Evolutionary conservation across 2,113 vertebrate genomes (phyloP).

Genomic region (Bungarus multicinctus): DNA sequence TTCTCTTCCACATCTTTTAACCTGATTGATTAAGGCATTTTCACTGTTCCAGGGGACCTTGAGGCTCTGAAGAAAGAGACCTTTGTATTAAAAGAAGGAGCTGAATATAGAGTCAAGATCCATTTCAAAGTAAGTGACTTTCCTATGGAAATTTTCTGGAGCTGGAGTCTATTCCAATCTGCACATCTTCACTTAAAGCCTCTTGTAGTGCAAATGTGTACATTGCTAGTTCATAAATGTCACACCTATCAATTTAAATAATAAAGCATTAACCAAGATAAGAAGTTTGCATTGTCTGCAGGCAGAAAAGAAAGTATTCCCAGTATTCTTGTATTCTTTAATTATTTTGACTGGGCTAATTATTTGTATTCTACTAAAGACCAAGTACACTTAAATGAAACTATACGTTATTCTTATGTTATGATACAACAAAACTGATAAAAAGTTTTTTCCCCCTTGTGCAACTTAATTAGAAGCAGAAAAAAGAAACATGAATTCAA

Average conservation of each 20-base stretch:
- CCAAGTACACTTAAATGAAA: not conserved
- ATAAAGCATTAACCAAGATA: not conserved
- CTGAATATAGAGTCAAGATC: slow-evolving; percentile 79
- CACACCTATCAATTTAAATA: not conserved
- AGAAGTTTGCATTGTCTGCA: not conserved
- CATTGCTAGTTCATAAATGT: not conserved
- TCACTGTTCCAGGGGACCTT: slow-evolving; percentile 67
- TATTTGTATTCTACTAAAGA: not conserved
- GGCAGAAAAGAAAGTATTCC: not conserved
- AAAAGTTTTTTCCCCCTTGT: not conserved
- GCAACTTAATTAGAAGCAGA: not conserved
- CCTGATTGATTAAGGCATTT: slow-evolving; percentile 14
- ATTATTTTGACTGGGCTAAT: not conserved
- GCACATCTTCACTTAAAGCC: not conserved
- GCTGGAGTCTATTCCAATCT: not conserved
- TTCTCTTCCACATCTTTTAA: not conserved
- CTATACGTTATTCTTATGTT: not conserved
- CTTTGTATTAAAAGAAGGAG: slow-evolving; percentile 76
- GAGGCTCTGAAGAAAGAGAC: slow-evolving; percentile 75
- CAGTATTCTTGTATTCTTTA: not conserved
- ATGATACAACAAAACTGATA: not conserved
- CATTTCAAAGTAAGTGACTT: slow-evolving; percentile 75
- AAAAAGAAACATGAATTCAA: not conserved
- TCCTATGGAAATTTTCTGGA: not conserved
- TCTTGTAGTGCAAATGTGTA: not conserved